phyloP scores from a whole-genome alignment of 2,113 vertebrate species.

The Phylloscopus trochilus region DNA sequence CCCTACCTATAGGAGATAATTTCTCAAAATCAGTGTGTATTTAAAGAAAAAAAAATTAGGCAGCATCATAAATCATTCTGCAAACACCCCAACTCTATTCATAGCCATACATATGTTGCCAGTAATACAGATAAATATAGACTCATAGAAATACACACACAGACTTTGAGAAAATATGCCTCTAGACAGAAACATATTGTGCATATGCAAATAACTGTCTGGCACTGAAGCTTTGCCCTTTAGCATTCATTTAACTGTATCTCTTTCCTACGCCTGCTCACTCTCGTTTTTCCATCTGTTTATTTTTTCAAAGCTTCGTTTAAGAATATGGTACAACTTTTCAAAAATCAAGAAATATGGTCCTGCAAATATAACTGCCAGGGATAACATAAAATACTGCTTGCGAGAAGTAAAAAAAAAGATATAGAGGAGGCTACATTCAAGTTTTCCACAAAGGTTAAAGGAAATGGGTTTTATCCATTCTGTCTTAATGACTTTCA shows the following conservation, averaged over 20 bases:
- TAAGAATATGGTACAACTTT: conserved; percentile 62
- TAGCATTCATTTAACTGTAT: conserved; percentile 69
- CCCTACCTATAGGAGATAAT: neutral
- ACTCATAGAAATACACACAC: conserved; percentile 74
- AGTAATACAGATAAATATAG: conserved; percentile 79
- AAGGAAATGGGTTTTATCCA: conserved; percentile 60
- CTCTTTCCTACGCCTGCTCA: conserved; percentile 43
- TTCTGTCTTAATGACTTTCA: conserved; percentile 37
- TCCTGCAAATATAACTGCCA: conserved; percentile 65
- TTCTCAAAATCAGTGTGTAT: neutral
- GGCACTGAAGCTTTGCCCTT: conserved; percentile 76
- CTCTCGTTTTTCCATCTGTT: conserved; percentile 70
- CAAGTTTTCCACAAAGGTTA: conserved; percentile 68
- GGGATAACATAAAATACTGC: conserved; percentile 53
- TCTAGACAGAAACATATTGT: conserved; percentile 79
- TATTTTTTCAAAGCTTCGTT: conserved; percentile 68
- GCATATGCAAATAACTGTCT: conserved; percentile 80
- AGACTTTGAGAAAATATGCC: conserved; percentile 73
- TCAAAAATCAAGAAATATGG: conserved; percentile 71
- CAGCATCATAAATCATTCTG: conserved; percentile 66
- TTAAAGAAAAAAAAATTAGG: conserved; percentile 52
- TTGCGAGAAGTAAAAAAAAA: neutral
- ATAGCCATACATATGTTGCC: conserved; percentile 77
- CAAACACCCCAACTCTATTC: conserved; percentile 72
- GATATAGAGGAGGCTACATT: conserved; percentile 1